These are phyloP conservation scores for Diploptera punctata DNA, from an alignment of 2,888 invertebrate species.

Conservation along the genomic window DNA sequence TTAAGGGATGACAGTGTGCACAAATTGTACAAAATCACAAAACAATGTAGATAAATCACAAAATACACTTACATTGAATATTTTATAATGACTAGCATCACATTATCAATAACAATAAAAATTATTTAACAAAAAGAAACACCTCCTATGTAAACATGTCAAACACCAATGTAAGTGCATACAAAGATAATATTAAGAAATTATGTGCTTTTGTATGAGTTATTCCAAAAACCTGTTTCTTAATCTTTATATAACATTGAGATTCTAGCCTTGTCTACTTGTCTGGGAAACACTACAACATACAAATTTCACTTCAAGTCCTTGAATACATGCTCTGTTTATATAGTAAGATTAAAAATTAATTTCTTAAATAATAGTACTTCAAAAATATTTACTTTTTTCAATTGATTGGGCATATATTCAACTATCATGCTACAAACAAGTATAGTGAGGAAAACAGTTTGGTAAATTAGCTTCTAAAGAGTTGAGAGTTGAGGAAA, in stretches of 20 bases:
- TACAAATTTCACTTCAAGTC: too few relatives aligned
- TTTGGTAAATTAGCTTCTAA: too few relatives aligned
- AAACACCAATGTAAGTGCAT: constrained; percentile 28
- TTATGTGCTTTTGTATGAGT: constrained; percentile 11
- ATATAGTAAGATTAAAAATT: too few relatives aligned
- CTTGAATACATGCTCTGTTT: too few relatives aligned
- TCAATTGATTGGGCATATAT: too few relatives aligned
- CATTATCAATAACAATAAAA: constrained; percentile 14
- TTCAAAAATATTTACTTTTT: too few relatives aligned
- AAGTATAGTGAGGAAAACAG: too few relatives aligned
- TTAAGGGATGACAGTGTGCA: constrained; percentile 8
- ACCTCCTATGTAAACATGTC: neutral
- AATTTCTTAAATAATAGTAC: too few relatives aligned
- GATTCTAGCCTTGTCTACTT: constrained; percentile 25
- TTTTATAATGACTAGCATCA: constrained; percentile 26
- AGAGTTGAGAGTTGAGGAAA: too few relatives aligned
- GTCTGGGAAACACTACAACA: constrained; percentile 8
- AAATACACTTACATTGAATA: constrained; percentile 10
- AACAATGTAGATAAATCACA: neutral
- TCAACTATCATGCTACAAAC: too few relatives aligned
- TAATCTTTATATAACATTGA: too few relatives aligned
- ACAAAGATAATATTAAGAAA: constrained; percentile 9
- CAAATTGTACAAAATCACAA: constrained; percentile 19
- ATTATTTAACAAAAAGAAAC: neutral
- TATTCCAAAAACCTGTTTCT: constrained; percentile 14